Conservation (phyloP, 1,140 invertebrate genomes). For the Dermatophagoides farinae region DNA sequence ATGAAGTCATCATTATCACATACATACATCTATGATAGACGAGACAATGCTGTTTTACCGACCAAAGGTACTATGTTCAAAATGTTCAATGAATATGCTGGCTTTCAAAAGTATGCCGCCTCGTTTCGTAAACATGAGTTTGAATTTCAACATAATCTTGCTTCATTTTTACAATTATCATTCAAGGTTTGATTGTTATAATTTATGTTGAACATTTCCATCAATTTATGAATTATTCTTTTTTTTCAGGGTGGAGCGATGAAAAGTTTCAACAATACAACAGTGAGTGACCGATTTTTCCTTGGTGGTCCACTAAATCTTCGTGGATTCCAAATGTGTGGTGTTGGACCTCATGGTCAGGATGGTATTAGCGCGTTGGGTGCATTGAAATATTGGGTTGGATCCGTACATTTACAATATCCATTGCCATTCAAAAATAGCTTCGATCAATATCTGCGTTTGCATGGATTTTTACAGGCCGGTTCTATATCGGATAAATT, state of each 20-base stretch:
- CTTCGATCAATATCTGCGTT: slow-evolving; percentile 53
- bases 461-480: slow-evolving; percentile 61
- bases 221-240: neutral
- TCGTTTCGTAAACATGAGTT: slow-evolving; percentile 64
- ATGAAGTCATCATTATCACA: slow-evolving; percentile 63
- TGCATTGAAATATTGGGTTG: slow-evolving; percentile 49
- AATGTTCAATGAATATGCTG: slow-evolving; percentile 47
- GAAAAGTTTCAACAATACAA: slow-evolving; percentile 30
- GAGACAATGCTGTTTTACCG: slow-evolving; percentile 57
- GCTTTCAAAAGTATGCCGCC: slow-evolving; percentile 48
- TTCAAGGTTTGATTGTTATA: slow-evolving; percentile 28
- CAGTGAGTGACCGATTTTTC: slow-evolving; percentile 57
- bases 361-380: slow-evolving; percentile 37
- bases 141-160: slow-evolving; percentile 48
- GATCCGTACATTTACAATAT: slow-evolving; percentile 53
- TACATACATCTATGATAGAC: slow-evolving; percentile 48
- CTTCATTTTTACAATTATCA: slow-evolving; percentile 41
- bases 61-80: slow-evolving; percentile 42
- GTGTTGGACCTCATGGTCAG: slow-evolving; percentile 46
- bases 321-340: slow-evolving; percentile 56
- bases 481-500: slow-evolving; percentile 46
- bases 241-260: slow-evolving; percentile 36
- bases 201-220: neutral
- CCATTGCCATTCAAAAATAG: slow-evolving; percentile 55
- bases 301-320: slow-evolving; percentile 62